Evolutionary conservation across 1,140 invertebrate genomes (phyloP), one percentile per base, ranked within the genome.

Genomic region (Aradophagus sp.): DNA sequence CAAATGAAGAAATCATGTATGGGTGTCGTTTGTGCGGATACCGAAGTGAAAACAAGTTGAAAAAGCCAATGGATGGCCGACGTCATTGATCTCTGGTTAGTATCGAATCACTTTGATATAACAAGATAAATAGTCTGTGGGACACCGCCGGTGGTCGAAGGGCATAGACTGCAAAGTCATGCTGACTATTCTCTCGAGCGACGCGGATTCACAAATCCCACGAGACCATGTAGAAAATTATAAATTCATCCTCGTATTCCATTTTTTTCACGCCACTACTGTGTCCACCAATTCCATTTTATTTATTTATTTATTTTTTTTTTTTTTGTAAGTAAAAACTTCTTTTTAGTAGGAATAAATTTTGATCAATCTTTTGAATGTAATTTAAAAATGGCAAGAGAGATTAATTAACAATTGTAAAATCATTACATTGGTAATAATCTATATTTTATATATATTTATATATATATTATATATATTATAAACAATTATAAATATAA

Each of bases 51-150:
- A 70, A 63, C 39, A 36, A 55, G 56, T 47, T 35, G 12, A 32
- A 31, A 68, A 63, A 66, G 34, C 11, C 17, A 61, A 71, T 61
- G 53, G 62, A 75, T 39, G 41, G 48, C 45, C 48, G 45, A 61
- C n/a, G n/a, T n/a, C n/a, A n/a, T n/a, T n/a, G n/a, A 59, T 58
- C 77, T 78, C 69, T 75, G 59, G 72, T 80, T 78, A 80, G 73
- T 81, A 82, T 81, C 70, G 74, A 78, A 80, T 81, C 75, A 74
- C 65, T 73, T 70, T 66, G 62, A 77, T 80, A 73, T 82, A 80
- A 83, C 76, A 80, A 82, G 81, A 83, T 82, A 82, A 82, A 83
- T 82, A 82, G 80, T 80, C 62, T 74, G 44, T 74, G 45, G 75
- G 74, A 74, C 71, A 75, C 70, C 76, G 73, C 70, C 59, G 78